Evolutionary conservation across 2,888 invertebrate species (phyloP).

Genomic region (Pristionchus japonicus): DNA sequence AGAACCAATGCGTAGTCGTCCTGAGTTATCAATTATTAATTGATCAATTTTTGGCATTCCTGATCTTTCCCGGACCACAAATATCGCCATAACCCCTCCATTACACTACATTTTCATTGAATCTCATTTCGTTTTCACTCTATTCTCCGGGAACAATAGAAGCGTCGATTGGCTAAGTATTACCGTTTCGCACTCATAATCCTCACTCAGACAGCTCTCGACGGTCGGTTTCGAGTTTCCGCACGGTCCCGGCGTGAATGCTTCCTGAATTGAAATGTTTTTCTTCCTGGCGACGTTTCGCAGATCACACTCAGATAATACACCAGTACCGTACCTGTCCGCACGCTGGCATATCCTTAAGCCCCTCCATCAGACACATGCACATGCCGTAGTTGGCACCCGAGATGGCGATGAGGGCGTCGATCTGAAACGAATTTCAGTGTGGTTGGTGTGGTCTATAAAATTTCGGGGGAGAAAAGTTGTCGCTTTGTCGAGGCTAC

Average conservation of each 20-base stretch:
- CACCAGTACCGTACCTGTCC: background rate
- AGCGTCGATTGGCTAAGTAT: background rate
- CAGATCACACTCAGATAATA: too few species aligned
- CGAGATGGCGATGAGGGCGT: constrained; percentile 58
- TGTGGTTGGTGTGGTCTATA: background rate
- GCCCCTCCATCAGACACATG: constrained; percentile 49
- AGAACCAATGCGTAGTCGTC: constrained; percentile 36
- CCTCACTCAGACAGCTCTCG: constrained; percentile 44
- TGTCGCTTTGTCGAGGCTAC: too few species aligned
- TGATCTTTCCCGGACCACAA: too few species aligned
- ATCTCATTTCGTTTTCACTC: too few species aligned
- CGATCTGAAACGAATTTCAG: constrained; percentile 48
- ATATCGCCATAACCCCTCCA: too few species aligned
- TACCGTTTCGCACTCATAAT: constrained; percentile 45
- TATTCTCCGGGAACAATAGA: too few species aligned
- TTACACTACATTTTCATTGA: too few species aligned
- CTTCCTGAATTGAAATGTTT: background rate
- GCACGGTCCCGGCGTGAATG: constrained; percentile 1
- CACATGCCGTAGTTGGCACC: constrained; percentile 68
- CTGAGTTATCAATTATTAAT: constrained; percentile 49
- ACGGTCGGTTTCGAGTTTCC: background rate
- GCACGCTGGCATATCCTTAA: constrained; percentile 40
- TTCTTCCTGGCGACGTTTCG: too few species aligned
- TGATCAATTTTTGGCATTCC: background rate
- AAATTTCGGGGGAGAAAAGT: background rate